These are phyloP conservation scores for Patella ulyssiponensis DNA, from an alignment of 2,888 invertebrate species.

Conservation along the genomic window DNA sequence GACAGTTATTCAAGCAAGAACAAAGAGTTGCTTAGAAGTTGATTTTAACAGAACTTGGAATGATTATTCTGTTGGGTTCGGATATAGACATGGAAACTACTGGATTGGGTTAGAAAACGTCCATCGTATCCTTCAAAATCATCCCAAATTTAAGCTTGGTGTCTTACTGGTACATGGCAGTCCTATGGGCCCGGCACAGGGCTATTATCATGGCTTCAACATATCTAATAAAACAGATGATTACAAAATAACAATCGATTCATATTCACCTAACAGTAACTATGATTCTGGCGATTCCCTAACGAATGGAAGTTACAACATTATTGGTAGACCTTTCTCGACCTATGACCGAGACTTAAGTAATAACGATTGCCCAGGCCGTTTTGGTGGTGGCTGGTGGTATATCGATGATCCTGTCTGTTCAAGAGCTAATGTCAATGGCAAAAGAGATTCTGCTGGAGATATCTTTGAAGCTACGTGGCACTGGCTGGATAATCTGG, in stretches of 20 bases:
- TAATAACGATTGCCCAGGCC: background rate
- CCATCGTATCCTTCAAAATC: background rate
- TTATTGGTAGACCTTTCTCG: background rate
- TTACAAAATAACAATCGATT: background rate
- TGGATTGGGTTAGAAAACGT: slow-evolving; percentile 1
- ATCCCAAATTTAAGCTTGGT: background rate
- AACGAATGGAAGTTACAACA: background rate
- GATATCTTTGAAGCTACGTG: background rate
- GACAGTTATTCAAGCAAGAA: background rate
- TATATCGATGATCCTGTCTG: background rate
- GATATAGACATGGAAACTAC: background rate
- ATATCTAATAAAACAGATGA: background rate
- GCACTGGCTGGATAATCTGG: background rate
- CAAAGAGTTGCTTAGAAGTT: background rate
- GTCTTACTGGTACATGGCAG: background rate
- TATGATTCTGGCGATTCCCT: background rate
- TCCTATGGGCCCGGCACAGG: background rate
- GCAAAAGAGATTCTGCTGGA: background rate
- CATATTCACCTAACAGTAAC: background rate
- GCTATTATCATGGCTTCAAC: background rate
- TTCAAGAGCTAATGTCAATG: background rate
- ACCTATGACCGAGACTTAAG: background rate
- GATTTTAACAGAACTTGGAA: background rate
- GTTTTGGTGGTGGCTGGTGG: background rate
- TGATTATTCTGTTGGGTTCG: background rate